Conservation (phyloP, 2,797 vertebrate genomes). For the Hydrophis major region DNA sequence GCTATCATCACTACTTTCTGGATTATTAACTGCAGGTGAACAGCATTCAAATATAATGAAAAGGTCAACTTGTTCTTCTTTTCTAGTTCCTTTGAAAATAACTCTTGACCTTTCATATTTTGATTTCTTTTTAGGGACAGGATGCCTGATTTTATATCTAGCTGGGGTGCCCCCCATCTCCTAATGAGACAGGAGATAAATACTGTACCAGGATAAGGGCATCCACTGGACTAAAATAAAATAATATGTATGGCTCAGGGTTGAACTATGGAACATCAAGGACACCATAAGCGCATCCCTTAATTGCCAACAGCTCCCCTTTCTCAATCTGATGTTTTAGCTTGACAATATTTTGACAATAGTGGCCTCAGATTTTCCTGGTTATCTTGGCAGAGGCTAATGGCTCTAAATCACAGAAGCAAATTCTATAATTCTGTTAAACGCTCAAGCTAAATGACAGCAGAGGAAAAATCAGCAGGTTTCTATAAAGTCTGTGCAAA, state of each 20-base stretch:
- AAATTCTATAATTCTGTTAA: background rate
- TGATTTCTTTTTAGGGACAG: background rate
- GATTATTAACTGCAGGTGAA: constrained; percentile 30
- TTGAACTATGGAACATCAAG: background rate
- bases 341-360: constrained; percentile 34
- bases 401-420: background rate
- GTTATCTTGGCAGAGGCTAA: constrained; percentile 11
- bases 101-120: background rate
- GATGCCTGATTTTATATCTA: background rate
- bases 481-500: background rate
- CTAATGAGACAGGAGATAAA: constrained; percentile 27
- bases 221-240: background rate
- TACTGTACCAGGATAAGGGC: constrained; percentile 5
- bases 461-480: background rate
- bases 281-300: background rate
- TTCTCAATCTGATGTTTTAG: background rate
- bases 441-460: background rate
- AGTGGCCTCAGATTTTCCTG: background rate
- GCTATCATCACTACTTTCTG: background rate
- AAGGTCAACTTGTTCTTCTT: background rate
- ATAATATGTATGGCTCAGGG: background rate
- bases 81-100: constrained; percentile 7
- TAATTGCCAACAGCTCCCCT: constrained; percentile 27
- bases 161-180: background rate
- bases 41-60: constrained; percentile 35